phyloP scores from a whole-genome alignment of 2,113 vertebrate species.

The Petroica traversi region DNA sequence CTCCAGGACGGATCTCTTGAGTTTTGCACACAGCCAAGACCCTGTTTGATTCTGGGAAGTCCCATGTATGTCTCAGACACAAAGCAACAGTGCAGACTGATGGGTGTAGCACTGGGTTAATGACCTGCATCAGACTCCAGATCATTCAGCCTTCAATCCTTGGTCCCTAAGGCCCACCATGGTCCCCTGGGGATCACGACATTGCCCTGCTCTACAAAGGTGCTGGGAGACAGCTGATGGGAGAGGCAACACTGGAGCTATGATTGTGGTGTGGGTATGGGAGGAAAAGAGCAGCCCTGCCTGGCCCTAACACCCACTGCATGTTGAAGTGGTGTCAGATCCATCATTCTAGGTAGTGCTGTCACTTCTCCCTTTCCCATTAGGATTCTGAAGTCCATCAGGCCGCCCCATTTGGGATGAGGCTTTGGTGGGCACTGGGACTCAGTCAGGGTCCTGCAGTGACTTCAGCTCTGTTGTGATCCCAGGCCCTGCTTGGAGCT shows the following conservation, averaged over 20 bases:
- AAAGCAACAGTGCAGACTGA: not conserved
- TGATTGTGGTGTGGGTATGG: rapidly evolving
- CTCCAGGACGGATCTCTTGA: not conserved
- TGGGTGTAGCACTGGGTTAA: not conserved
- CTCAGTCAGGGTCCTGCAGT: rapidly evolving
- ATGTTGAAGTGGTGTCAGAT: rapidly evolving
- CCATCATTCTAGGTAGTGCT: not conserved
- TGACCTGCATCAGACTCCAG: not conserved
- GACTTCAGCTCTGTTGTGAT: not conserved
- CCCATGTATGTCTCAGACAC: not conserved
- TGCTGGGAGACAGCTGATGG: not conserved
- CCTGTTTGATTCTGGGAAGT: not conserved
- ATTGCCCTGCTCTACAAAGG: not conserved
- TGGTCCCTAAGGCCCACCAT: rapidly evolving
- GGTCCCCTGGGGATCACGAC: too few relatives aligned
- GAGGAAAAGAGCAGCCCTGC: not conserved
- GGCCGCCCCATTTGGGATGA: rapidly evolving
- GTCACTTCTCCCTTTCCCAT: not conserved
- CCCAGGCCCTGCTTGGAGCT: rapidly evolving
- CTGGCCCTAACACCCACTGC: not conserved
- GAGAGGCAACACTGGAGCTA: not conserved
- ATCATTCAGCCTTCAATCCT: not conserved
- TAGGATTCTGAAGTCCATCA: not conserved
- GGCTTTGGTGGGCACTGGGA: rapidly evolving
- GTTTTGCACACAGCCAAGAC: not conserved